These are phyloP conservation scores for Herpetotheres cachinnans DNA, from an alignment of 2,113 vertebrate genomes.

Conservation along the genomic window DNA sequence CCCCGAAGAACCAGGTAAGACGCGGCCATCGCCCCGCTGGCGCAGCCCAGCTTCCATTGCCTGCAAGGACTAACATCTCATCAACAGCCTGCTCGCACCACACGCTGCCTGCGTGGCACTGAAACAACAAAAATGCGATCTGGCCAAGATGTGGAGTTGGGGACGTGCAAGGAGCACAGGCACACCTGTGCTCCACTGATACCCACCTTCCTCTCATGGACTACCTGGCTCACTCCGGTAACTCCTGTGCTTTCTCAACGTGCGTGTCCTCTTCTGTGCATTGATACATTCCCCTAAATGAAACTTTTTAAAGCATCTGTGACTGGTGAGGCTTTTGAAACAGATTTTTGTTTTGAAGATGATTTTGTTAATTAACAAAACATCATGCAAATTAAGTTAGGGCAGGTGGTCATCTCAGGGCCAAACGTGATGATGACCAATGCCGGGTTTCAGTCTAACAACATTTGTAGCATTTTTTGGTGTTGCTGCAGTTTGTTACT, in stretches of 20 bases:
- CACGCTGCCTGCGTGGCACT: fast-evolving
- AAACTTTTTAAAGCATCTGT: background rate
- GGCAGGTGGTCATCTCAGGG: background rate
- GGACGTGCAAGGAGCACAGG: background rate
- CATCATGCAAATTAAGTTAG: background rate
- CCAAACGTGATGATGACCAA: background rate
- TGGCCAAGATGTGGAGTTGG: background rate
- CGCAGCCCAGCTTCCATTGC: fast-evolving
- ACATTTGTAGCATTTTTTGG: background rate
- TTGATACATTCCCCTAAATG: background rate
- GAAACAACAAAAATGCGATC: fast-evolving
- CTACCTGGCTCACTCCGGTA: too few relatives aligned
- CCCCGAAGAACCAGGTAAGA: constrained; percentile 92
- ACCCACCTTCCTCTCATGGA: fast-evolving
- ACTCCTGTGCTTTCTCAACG: background rate
- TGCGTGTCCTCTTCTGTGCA: background rate
- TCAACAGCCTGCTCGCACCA: background rate
- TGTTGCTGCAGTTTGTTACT: background rate
- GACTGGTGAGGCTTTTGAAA: background rate
- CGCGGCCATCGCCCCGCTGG: fast-evolving
- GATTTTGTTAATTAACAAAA: background rate
- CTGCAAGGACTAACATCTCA: fast-evolving
- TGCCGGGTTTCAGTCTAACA: background rate
- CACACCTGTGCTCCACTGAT: fast-evolving
- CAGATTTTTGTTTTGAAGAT: background rate